These are phyloP conservation scores for Ypsolopha scabrella DNA, from an alignment of 2,888 invertebrate genomes.

Conservation along the genomic window DNA sequence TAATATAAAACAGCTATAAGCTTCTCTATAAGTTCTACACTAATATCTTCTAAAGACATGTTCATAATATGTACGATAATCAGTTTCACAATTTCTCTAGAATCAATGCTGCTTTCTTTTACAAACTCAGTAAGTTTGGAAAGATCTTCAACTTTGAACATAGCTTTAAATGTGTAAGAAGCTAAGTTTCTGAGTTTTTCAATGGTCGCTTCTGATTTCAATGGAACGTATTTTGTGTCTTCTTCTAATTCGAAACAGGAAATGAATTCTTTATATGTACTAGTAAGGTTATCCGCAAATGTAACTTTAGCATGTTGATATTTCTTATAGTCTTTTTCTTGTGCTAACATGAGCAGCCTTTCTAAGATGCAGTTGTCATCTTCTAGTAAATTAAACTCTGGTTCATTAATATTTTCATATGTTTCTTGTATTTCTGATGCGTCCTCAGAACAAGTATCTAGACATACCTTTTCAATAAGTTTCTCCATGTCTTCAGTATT, in stretches of 20 bases:
- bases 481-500: constrained; percentile 37
- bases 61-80: constrained; percentile 80
- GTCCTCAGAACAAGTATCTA: constrained; percentile 13
- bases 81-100: constrained; percentile 77
- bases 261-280: constrained; percentile 66
- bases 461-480: constrained; percentile 30
- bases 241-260: constrained; percentile 63
- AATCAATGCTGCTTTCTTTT: constrained; percentile 40
- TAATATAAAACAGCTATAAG: constrained; percentile 74
- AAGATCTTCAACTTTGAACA: constrained; percentile 46
- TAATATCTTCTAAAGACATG: constrained; percentile 63
- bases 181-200: constrained; percentile 42
- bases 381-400: constrained; percentile 48
- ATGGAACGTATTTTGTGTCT: constrained; percentile 28
- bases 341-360: constrained; percentile 71
- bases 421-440: constrained; percentile 6
- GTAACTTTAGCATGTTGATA: constrained; percentile 62
- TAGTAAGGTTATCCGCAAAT: constrained; percentile 63
- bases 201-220: constrained; percentile 32
- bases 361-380: constrained; percentile 74
- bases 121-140: constrained; percentile 29
- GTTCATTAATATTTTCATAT: constrained; percentile 10
- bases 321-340: constrained; percentile 50
- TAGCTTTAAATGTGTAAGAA: constrained; percentile 47
- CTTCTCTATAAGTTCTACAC: constrained; percentile 73